Conservation (phyloP, 1,140 invertebrate species). For the Sipha flava region DNA sequence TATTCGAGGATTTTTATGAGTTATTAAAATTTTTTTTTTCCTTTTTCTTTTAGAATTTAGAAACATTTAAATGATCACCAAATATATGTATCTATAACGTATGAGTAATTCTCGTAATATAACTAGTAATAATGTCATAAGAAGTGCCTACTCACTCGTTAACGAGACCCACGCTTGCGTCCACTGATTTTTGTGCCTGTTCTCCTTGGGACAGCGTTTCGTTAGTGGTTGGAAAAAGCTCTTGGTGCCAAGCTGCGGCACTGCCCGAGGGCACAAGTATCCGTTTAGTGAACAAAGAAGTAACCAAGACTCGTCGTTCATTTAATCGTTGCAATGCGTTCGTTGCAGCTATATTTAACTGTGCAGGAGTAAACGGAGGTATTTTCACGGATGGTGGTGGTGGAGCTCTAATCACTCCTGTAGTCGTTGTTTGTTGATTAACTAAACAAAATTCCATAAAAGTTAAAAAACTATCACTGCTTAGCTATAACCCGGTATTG, state of each 20-base stretch:
- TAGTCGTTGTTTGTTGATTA: constrained; percentile 12
- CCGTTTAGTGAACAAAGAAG: constrained; percentile 40
- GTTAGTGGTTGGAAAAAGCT: constrained; percentile 46
- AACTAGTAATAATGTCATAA: no score
- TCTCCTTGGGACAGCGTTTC: constrained; percentile 43
- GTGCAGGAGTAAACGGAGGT: constrained; percentile 41
- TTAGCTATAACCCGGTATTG: neutral
- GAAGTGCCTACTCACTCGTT: constrained; percentile 45
- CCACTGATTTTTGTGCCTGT: constrained; percentile 44
- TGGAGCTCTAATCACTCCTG: constrained; percentile 42
- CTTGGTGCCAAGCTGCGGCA: constrained; percentile 44
- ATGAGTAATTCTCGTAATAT: no score
- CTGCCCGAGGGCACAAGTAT: constrained; percentile 42
- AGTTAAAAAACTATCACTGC: neutral
- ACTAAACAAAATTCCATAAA: neutral
- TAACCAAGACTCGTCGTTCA: constrained; percentile 39
- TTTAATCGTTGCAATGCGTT: constrained; percentile 38
- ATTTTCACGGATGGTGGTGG: constrained; percentile 42
- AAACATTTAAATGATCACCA: no score
- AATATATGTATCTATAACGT: no score
- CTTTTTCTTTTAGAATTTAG: no score
- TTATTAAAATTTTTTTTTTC: no score
- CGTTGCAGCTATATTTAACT: constrained; percentile 40
- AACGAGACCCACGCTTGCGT: constrained; percentile 44
- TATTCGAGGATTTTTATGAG: no score